phyloP scores from a whole-genome alignment of 2,888 invertebrate species.

The Serrognathus titanus region DNA sequence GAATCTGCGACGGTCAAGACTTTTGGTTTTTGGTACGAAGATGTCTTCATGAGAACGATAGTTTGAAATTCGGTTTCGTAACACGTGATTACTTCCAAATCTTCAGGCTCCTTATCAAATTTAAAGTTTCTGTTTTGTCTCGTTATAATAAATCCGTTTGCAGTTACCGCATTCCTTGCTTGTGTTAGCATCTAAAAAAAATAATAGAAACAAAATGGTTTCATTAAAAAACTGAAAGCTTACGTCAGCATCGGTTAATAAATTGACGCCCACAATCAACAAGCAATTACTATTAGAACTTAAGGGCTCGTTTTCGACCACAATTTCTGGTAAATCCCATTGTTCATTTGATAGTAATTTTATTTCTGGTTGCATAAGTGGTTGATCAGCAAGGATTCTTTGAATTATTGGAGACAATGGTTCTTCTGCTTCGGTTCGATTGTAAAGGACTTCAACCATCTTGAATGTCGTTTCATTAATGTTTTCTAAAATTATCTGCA shows the following conservation, averaged over 20 bases:
- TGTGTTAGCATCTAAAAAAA: background rate
- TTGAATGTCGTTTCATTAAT: constrained; percentile 59
- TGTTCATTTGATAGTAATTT: constrained; percentile 55
- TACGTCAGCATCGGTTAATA: too few relatives aligned
- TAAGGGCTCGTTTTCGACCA: constrained; percentile 61
- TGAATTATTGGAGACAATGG: constrained; percentile 54
- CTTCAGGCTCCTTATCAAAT: background rate
- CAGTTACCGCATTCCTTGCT: too few relatives aligned
- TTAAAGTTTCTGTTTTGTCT: too few relatives aligned
- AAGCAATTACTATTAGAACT: constrained; percentile 34
- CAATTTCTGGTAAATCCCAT: constrained; percentile 53
- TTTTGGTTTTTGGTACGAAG: too few relatives aligned
- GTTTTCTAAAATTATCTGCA: constrained; percentile 75
- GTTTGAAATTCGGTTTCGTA: background rate
- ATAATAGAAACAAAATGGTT: background rate
- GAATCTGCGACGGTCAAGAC: too few relatives aligned
- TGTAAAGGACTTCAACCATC: constrained; percentile 47
- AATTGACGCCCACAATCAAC: constrained; percentile 27
- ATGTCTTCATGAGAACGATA: background rate
- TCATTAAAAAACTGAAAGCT: too few relatives aligned
- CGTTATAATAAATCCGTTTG: too few relatives aligned
- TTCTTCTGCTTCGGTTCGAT: constrained; percentile 17
- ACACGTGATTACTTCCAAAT: background rate
- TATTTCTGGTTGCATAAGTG: constrained; percentile 66
- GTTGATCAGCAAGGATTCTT: constrained; percentile 63